Evolutionary conservation across 2,797 vertebrate genomes (phyloP).

Genomic region (Cryptoprocta ferox): DNA sequence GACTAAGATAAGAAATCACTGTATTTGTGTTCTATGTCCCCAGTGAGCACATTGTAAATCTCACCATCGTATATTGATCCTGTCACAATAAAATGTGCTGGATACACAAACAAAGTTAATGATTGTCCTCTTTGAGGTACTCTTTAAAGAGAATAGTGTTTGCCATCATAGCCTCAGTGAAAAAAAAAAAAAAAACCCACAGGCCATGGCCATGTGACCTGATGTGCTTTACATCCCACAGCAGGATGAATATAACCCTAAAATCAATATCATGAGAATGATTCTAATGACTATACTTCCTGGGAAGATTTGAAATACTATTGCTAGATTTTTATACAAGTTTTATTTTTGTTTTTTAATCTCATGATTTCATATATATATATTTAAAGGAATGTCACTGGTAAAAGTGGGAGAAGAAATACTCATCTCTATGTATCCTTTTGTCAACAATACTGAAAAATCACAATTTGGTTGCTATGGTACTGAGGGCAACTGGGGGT

Average conservation of each 20-base stretch:
- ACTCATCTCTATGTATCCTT: not conserved
- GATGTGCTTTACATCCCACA: not conserved
- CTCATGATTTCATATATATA: not conserved
- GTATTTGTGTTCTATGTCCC: not conserved
- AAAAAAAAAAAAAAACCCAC: not conserved
- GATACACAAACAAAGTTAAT: conserved; percentile 55
- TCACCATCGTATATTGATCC: conserved; percentile 9
- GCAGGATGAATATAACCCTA: not conserved
- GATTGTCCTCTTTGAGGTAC: conserved; percentile 67
- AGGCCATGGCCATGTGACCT: not conserved
- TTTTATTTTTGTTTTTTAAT: not conserved
- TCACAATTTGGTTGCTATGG: not conserved
- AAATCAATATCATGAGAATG: not conserved
- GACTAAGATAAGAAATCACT: not conserved
- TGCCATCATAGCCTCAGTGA: not conserved
- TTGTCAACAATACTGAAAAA: not conserved
- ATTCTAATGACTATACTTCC: not conserved
- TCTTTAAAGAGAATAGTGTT: conserved; percentile 73
- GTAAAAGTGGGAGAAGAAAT: not conserved
- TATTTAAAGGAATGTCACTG: not conserved
- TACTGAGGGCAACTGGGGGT: not conserved
- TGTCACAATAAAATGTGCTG: conserved; percentile 43
- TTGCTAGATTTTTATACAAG: not conserved
- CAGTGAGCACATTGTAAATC: conserved; percentile 52
- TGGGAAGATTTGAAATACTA: not conserved